Percentiles rank a stretch among this genome's conserved stretches.
phyloP scores from a whole-genome alignment of 1,140 invertebrate genomes.

The Thaumetopoea pityocampa region DNA sequence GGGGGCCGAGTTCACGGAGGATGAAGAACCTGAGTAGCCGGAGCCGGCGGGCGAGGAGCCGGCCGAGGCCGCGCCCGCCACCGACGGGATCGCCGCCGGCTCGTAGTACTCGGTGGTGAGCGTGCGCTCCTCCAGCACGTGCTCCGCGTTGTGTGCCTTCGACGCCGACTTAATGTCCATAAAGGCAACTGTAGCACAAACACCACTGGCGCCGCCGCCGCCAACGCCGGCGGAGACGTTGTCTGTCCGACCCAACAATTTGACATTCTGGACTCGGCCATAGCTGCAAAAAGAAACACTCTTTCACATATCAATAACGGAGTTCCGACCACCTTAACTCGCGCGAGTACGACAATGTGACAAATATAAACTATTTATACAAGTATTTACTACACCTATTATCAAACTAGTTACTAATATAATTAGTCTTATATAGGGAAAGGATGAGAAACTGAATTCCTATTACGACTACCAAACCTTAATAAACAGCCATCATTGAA shows the following conservation, averaged over 20 bases:
- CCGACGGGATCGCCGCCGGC: slow-evolving; percentile 83
- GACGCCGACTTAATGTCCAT: slow-evolving; percentile 97
- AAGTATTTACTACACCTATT: too few relatives aligned
- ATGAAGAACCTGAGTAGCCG: slow-evolving; percentile 77
- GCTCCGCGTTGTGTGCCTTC: slow-evolving; percentile 93
- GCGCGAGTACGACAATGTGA: too few relatives aligned
- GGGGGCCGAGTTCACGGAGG: slow-evolving; percentile 77
- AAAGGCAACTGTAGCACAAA: slow-evolving; percentile 93
- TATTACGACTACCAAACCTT: too few relatives aligned
- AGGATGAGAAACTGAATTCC: too few relatives aligned
- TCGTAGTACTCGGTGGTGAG: slow-evolving; percentile 96
- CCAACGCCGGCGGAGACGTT: slow-evolving; percentile 74
- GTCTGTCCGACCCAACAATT: slow-evolving; percentile 83
- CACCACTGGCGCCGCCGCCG: slow-evolving; percentile 72
- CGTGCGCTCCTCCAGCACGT: slow-evolving; percentile 89
- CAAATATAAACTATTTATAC: too few relatives aligned
- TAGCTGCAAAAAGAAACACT: slow-evolving; percentile 81
- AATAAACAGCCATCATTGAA: too few relatives aligned
- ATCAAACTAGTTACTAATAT: too few relatives aligned
- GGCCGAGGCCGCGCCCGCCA: slow-evolving; percentile 71
- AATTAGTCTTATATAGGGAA: too few relatives aligned
- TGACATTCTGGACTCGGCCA: slow-evolving; percentile 97
- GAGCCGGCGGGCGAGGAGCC: slow-evolving; percentile 77
- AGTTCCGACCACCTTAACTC: slow-evolving; percentile 7
- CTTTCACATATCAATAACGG: slow-evolving; percentile 14